Evolutionary conservation across 1,140 invertebrate genomes (phyloP), one percentile per base, ranked within the genome.

Genomic region (Drosophila serrata): DNA sequence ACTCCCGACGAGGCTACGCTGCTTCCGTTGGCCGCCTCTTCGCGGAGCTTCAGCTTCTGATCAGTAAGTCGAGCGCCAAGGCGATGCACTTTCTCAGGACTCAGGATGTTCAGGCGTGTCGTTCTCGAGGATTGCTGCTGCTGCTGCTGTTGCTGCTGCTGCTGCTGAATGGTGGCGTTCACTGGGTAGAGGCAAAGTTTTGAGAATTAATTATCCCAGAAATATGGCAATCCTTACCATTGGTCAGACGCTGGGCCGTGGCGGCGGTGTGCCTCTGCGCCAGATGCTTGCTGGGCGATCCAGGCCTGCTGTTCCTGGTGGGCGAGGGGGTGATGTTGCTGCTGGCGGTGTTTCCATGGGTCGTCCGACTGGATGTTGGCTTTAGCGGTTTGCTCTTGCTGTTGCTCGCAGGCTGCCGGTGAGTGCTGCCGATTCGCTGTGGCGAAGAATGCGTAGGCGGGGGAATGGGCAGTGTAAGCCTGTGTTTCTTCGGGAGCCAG

Each of bases 81-180:
- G 9, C 90, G 84, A 90, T 92, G 91, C 31, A 92, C 82, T 61
- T 87, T 92, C 67, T 92, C 91, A 3, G 91, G 91, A 70, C 92
- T 92, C 37, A 92, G 82, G 35, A 92, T 91, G 55, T 53, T 91
- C 8, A 92, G 72, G 31, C 81, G 82, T 9, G 79, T 85, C 19
- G 65, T 85, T 51, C 65, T 69, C 37, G 62, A 29, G 19, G 67
- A 72, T 29, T 29, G 69, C n/a, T 64, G 69, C 17, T 81, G 79
- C 40, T 64, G 73, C 11, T 55, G 55, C n/a, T n/a, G n/a, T n/a
- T 81, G 79, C 43, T 64, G 73, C n/a, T 55, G 55, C n/a, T 64
- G 75, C 22, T 82, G 63, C 6, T 74, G 82, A n/a, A 59, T 57
- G 8, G 29, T 39, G 13, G 65, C 51, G 31, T 46, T 46, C 19